Base-by-base conservation (phyloP, 2,888 invertebrate species). In the Nymphalis urticae region DNA sequence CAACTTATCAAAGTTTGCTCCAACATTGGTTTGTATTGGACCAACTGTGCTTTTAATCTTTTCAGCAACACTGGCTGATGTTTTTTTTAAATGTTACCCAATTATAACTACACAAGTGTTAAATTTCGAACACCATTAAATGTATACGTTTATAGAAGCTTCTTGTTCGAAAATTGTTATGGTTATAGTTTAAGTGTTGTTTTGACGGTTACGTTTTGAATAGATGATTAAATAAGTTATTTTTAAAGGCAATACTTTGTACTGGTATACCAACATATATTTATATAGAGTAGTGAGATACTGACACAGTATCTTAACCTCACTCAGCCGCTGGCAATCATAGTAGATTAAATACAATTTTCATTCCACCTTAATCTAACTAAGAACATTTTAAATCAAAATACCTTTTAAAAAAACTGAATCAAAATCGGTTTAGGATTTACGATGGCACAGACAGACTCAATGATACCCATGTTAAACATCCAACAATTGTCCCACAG, bases 91-190 rank as follows among this genome's bases (percentile, higher is more conserved):
- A 71, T 65, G 68, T 62, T 63, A 59, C 66, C 70, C 60, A 65
- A 69, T 66, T 60, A 54, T 68, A 66, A 65, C 2, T 10, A 10
- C 47, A 69, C 72, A 68, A 64, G 60, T 74, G 71, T 71, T 68
- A 64, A 62, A 65, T 66, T 64, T 71, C 72, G 68, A 71, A 64
- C 42, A 36, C 51, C 62, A 63, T 67, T 56, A 56, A 16, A n/a
- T 17, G 8, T 32, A 56, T 50, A 70, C 67, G 68, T n/a, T n/a
- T n/a, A n/a, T n/a, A 68, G 68, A 42, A 54, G 59, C 62, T n/a
- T 27, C 58, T 71, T 71, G 68, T 71, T 71, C 62, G 62, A 63
- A 48, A 48, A 68, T 71, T 65, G 64, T 71, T 62, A 63, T 54
- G 68, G 59, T 68, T 66, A 53, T 10, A 50, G 32, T 53, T 32